Evolutionary conservation across 2,888 invertebrate species (phyloP).

Genomic region (Caenorhabditis wallacei): DNA sequence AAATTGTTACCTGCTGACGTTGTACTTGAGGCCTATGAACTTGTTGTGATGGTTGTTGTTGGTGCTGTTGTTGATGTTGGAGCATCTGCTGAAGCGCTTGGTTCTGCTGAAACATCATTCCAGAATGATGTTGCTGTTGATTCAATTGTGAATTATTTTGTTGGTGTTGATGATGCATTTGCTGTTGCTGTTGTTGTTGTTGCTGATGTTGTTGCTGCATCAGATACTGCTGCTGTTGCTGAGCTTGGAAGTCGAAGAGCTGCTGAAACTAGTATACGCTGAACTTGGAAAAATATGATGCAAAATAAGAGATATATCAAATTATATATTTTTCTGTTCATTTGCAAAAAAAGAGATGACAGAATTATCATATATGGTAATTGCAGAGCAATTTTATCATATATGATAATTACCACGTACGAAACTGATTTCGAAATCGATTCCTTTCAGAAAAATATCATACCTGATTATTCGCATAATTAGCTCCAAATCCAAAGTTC

Average conservation of each 20-base stretch:
- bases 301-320: too few relatives aligned
- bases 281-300: too few relatives aligned
- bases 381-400: too few relatives aligned
- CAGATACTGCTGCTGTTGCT: conserved; percentile 54
- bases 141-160: background rate
- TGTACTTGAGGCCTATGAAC: conserved; percentile 11
- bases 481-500: conserved; percentile 45
- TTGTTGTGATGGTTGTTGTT: conserved; percentile 30
- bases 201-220: conserved; percentile 48
- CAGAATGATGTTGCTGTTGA: conserved; percentile 17
- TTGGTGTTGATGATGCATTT: conserved; percentile 43
- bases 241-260: conserved; percentile 44
- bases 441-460: too few relatives aligned
- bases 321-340: too few relatives aligned
- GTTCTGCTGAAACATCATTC: conserved; percentile 32
- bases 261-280: background rate
- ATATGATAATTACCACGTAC: too few relatives aligned
- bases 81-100: conserved; percentile 46
- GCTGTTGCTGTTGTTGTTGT: conserved; percentile 43
- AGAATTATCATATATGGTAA: too few relatives aligned
- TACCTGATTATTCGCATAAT: conserved; percentile 58
- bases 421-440: too few relatives aligned
- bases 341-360: too few relatives aligned
- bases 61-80: conserved; percentile 38
- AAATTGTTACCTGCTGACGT: background rate